Evolutionary conservation across 2,113 vertebrate species (phyloP).

Genomic region (Antechinus flavipes): DNA sequence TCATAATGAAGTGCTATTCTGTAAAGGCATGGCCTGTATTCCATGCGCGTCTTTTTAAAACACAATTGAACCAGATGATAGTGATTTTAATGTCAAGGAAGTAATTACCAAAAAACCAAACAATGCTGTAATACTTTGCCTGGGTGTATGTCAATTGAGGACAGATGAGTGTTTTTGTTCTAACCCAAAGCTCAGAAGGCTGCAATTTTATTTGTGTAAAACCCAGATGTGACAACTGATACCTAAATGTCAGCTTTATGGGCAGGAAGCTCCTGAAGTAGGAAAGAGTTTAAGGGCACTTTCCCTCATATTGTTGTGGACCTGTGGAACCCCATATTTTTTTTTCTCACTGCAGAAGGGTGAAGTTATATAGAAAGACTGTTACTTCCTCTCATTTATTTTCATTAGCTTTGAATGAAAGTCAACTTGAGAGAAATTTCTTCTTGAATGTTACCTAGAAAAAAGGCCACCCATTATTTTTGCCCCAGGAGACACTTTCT

Average conservation of each 20-base stretch:
- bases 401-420: slow-evolving; percentile 47
- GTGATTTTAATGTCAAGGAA: slow-evolving; percentile 60
- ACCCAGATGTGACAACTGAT: slow-evolving; percentile 48
- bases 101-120: slow-evolving; percentile 30
- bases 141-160: slow-evolving; percentile 45
- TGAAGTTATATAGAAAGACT: not conserved
- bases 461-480: not conserved
- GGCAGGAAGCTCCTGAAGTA: not conserved
- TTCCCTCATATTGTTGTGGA: not conserved
- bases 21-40: slow-evolving; percentile 34
- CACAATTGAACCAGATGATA: slow-evolving; percentile 56
- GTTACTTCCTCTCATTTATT: not conserved
- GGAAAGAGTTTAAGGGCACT: slow-evolving; percentile 26
- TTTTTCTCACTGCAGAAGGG: not conserved
- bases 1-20: slow-evolving; percentile 52
- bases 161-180: slow-evolving; percentile 33
- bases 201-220: slow-evolving; percentile 37
- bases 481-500: not conserved
- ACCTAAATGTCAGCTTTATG: slow-evolving; percentile 15
- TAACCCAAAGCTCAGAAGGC: slow-evolving; percentile 29
- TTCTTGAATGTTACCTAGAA: not conserved
- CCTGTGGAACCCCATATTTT: not conserved
- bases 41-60: slow-evolving; percentile 48
- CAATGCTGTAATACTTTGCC: not conserved
- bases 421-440: not conserved